Base-by-base conservation (phyloP, 2,113 vertebrate genomes). In the Chionomys nivalis region DNA sequence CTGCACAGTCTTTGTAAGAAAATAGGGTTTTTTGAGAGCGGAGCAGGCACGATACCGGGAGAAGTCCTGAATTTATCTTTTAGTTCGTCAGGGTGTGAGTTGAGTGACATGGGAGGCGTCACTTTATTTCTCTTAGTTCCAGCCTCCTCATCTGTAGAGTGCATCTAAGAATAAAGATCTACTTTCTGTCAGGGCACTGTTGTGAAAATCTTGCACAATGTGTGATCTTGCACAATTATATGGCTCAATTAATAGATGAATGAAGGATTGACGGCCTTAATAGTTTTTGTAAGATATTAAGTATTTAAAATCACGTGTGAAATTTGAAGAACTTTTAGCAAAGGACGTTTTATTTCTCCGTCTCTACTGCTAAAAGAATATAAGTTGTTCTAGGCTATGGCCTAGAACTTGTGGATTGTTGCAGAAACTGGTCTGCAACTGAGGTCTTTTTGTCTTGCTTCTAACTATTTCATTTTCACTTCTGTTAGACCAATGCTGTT, bases 71-170 rank as follows among this genome's bases (percentile, higher is more conserved):
- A 58, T 75, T 94, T 9, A 58, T 14, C 24, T 79, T 42, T 58
- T 73, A 26, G 31, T 58, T 91, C 23, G 76, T 85, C 86, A 17
- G 23, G 42, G 1, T 47, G 23, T 44, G 66, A 66, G 23, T 33
- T 94, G 47, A 33, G 9, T 70, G 52, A 65, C 68, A 76, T 55
- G 16, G 42, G 19, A n/a, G 28, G 89, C 85, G 11, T 94, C n/a
- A 55, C 12, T 93, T 81, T 23, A 28, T 39, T 49, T 87, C 31
- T 79, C 36, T 83, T 36, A 87, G 31, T 82, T 26, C 89, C 73
- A 72, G 26, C 87, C 63, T 89, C 13, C 42, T 89, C 65, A 21
- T 75, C 39, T 68, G 88, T 93, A 85, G 94, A 90, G 82, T 44
- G 31, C 21, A 5, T 14, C 68, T 91, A 58, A 83, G 75, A 87